Conservation (phyloP, 2,113 vertebrate genomes). For the Lagenorhynchus albirostris region DNA sequence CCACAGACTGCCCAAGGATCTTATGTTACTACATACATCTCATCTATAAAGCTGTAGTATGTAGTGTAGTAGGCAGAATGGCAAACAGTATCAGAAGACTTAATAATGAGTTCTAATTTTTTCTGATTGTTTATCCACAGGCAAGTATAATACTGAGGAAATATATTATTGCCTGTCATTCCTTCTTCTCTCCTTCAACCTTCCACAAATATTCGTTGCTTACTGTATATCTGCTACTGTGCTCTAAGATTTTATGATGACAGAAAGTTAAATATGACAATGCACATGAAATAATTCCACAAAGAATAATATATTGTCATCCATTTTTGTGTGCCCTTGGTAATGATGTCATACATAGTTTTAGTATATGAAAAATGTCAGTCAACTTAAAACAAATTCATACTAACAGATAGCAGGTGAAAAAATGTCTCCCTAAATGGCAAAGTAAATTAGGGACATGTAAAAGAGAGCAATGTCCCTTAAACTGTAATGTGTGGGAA, state of each 20-base stretch:
- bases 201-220: not conserved
- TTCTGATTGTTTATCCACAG: not conserved
- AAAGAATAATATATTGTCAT: not conserved
- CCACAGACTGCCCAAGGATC: fast-evolving
- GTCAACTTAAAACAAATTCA: not conserved
- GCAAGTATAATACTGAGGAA: not conserved
- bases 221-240: not conserved
- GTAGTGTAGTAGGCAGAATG: not conserved
- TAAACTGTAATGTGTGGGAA: not conserved
- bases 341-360: not conserved
- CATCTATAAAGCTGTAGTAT: not conserved
- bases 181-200: not conserved
- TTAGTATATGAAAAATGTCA: not conserved
- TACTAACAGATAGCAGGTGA: not conserved
- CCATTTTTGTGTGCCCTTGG: not conserved
- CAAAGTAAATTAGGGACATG: not conserved
- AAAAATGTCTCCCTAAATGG: not conserved
- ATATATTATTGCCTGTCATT: not conserved
- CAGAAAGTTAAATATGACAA: not conserved
- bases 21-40: not conserved
- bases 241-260: not conserved
- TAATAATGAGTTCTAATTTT: not conserved
- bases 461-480: not conserved
- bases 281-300: not conserved
- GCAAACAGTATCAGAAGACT: not conserved